Base-by-base conservation (phyloP, 2,888 invertebrate genomes). In the Zhuqinia jingwanae region DNA sequence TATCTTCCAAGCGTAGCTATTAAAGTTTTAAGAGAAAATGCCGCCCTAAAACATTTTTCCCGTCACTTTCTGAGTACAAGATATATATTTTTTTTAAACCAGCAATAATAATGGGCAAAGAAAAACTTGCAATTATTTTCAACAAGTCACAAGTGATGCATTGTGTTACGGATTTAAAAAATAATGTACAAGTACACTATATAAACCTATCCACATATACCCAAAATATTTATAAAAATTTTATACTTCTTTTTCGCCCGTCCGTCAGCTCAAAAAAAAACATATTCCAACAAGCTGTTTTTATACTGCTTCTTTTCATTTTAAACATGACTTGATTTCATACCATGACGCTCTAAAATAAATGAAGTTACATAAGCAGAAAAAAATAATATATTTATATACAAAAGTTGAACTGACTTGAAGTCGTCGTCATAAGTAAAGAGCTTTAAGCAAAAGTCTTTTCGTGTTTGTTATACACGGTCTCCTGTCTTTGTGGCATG, bases 231-330 rank as follows among this genome's bases (percentile, higher is more conserved):
- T n/a, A n/a, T n/a, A n/a, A n/a, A n/a, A n/a, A n/a, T n/a, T n/a
- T n/a, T n/a, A n/a, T n/a, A n/a, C n/a, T n/a, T n/a, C n/a, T n/a
- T n/a, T n/a, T n/a, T n/a, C n/a, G n/a, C n/a, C n/a, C n/a, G n/a
- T n/a, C n/a, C n/a, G n/a, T n/a, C n/a, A n/a, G n/a, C 17, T 20
- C 36, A 36, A 65, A 65, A 65, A 65, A 20, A 17, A 65, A 65
- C 36, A 65, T 65, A 42, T 65, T 27, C 58, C 13, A 20, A 5
- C 25, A 20, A 2, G 25, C 25, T 47, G 68, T 47, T 45, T 70
- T 70, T 70, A 45, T 70, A 70, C 22, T 15, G 70, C 70, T 47
- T 70, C 70, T 70, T 70, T 68, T 68, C 68, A 68, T 68, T 68
- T 68, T 22, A 25, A 25, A 58, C 10, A 25, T 8, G 22, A 11